A percentile compares a stretch with the other conserved stretches of the same genome.
These are phyloP conservation scores for Sylvilagus floridanus DNA, from an alignment of 2,797 vertebrate genomes.

Conservation along the genomic window DNA sequence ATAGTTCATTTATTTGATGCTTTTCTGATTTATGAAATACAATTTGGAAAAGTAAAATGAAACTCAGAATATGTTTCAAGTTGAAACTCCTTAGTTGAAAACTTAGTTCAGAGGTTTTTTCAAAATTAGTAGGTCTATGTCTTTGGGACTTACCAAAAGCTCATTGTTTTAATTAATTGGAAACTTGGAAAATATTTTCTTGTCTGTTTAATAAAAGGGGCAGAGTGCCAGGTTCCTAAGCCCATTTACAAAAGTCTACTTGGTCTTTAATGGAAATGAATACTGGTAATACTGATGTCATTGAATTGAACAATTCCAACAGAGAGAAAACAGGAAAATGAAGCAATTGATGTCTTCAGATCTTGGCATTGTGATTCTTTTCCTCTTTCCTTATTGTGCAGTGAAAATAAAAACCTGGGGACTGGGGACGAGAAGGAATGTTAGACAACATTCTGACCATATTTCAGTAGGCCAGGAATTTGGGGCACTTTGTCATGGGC, in stretches of 20 bases:
- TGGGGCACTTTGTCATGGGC: not conserved
- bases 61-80: constrained; percentile 25
- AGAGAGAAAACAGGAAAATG: not conserved
- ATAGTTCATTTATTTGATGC: no score
- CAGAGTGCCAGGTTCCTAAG: not conserved
- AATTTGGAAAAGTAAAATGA: constrained; percentile 17
- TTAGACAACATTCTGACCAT: not conserved
- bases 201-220: not conserved
- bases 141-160: not conserved
- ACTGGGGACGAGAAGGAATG: not conserved
- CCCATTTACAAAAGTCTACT: not conserved
- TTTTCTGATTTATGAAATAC: not conserved
- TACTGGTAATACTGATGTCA: not conserved
- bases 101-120: not conserved
- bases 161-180: constrained; percentile 11
- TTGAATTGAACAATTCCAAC: not conserved
- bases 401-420: not conserved
- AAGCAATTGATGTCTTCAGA: not conserved
- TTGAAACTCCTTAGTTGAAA: constrained; percentile 14
- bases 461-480: not conserved
- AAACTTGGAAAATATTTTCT: constrained; percentile 30
- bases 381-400: not conserved
- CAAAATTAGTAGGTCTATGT: no score
- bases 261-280: not conserved
- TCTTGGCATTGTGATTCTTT: not conserved